A percentile compares a stretch with the other conserved stretches of the same genome.
phyloP scores from a whole-genome alignment of 2,113 vertebrate genomes.

The Sigmodon hispidus region DNA sequence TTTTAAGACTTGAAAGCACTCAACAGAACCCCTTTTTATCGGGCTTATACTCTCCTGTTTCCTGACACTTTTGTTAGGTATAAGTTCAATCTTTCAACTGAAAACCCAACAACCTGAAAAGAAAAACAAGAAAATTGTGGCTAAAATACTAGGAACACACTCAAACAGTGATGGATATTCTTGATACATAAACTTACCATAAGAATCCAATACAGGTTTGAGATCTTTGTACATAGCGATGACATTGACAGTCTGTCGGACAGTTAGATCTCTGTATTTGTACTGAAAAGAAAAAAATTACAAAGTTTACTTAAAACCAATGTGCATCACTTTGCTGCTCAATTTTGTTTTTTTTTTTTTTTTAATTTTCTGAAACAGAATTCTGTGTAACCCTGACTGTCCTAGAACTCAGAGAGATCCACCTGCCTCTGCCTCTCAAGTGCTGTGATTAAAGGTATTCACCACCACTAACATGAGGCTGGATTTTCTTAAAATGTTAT shows the following conservation, averaged over 20 bases:
- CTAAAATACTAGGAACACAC: constrained; percentile 43
- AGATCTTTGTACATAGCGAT: constrained; percentile 97
- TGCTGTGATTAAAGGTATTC: neutral
- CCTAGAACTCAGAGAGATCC: neutral
- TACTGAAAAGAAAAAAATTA: constrained; percentile 90
- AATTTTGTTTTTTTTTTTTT: neutral
- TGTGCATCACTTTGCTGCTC: constrained; percentile 1
- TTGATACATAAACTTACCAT: constrained; percentile 88
- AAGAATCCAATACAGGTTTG: constrained; percentile 96
- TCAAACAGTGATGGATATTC: constrained; percentile 5
- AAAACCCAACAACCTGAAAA: constrained; percentile 53
- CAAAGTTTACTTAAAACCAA: constrained; percentile 69
- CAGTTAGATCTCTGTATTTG: constrained; percentile 97
- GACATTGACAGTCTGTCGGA: constrained; percentile 95
- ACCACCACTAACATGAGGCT: neutral
- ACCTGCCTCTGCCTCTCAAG: neutral
- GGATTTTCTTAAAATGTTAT: neutral
- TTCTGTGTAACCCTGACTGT: neutral
- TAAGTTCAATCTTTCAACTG: constrained; percentile 5
- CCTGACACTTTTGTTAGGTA: neutral
- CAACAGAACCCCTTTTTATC: neutral
- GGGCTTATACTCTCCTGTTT: neutral
- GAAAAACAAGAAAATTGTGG: constrained; percentile 35
- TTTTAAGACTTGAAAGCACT: neutral
- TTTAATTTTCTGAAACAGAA: neutral